Conservation (phyloP, 2,797 vertebrate genomes). For the Novumbra hubbsi region DNA sequence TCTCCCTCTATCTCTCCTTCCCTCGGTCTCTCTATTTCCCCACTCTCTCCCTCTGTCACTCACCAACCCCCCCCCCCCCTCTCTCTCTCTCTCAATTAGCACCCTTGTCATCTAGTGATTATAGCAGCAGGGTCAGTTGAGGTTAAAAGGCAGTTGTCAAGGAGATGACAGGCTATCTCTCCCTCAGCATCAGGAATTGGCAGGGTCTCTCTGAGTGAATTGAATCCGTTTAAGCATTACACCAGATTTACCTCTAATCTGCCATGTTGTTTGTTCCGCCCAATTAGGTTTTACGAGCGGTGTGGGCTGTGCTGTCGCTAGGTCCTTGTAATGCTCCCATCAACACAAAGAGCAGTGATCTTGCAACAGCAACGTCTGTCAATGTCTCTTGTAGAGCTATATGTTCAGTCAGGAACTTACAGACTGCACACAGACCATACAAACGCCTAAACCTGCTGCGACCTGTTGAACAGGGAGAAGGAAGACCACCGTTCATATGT, state of each 20-base stretch:
- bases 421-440: too few relatives aligned
- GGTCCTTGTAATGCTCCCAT: conserved; percentile 7
- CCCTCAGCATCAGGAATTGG: neutral
- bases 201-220: neutral
- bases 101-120: neutral
- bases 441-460: neutral
- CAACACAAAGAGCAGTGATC: conserved; percentile 4
- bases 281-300: conserved; percentile 24
- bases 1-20: neutral
- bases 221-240: conserved; percentile 15
- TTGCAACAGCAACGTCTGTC: conserved; percentile 8
- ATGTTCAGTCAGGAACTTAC: neutral
- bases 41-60: neutral
- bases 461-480: neutral
- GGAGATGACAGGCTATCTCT: neutral
- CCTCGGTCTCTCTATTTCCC: neutral
- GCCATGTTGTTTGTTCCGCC: conserved; percentile 19
- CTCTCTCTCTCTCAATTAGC: neutral
- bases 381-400: conserved; percentile 3
- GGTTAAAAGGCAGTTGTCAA: neutral
- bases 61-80: neutral
- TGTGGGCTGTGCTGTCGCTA: neutral
- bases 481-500: neutral
- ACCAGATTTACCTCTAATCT: conserved; percentile 10
- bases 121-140: neutral